Conservation (phyloP, 2,888 invertebrate species). For the Acleris literana region DNA sequence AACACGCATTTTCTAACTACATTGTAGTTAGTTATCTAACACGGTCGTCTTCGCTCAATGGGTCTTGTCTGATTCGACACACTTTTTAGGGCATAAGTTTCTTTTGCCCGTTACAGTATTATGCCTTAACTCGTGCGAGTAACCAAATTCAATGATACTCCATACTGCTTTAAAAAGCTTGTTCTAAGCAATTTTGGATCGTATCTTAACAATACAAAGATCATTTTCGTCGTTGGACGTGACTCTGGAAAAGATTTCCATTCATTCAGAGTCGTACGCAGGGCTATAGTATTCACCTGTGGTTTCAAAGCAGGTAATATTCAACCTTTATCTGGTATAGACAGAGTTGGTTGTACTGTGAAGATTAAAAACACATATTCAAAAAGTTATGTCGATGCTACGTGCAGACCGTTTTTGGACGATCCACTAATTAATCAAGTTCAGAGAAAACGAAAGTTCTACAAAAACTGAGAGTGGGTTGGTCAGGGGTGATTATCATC, state of each 20-base stretch:
- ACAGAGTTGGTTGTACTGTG: background rate
- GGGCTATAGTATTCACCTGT: conserved; percentile 24
- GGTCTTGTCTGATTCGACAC: conserved; percentile 42
- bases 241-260: conserved; percentile 41
- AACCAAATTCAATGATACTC: conserved; percentile 41
- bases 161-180: background rate
- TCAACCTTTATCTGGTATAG: background rate
- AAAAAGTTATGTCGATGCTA: conserved; percentile 23
- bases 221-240: conserved; percentile 1
- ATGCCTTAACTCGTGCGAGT: conserved; percentile 37
- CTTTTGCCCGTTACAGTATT: conserved; percentile 18
- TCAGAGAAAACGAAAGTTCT: conserved; percentile 61
- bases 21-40: conserved; percentile 21
- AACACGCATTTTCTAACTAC: conserved; percentile 23
- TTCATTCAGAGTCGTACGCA: conserved; percentile 41
- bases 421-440: conserved; percentile 57
- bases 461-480: conserved; percentile 38
- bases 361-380: background rate
- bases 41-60: conserved; percentile 18
- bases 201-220: background rate
- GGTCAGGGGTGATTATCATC: conserved; percentile 18
- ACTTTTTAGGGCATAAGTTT: conserved; percentile 41
- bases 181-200: conserved; percentile 8
- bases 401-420: conserved; percentile 46
- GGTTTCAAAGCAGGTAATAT: background rate